Evolutionary conservation across 2,888 invertebrate species (phyloP).

Genomic region (Ypsolopha scabrella): DNA sequence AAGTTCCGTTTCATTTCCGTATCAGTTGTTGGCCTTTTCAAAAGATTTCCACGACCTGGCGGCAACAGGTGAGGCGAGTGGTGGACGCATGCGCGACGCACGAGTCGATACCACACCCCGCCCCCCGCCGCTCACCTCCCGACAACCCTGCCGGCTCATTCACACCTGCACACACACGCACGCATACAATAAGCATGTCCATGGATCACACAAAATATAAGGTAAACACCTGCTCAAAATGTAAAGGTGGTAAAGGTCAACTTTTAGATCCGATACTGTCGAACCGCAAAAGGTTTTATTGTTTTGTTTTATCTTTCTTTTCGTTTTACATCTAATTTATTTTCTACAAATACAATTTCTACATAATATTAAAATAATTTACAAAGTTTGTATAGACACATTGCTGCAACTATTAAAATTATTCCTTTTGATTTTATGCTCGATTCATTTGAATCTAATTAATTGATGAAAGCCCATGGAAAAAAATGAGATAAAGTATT

Average conservation of each 20-base stretch:
- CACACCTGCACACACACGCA: slow-evolving; percentile 47
- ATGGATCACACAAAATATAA: slow-evolving; percentile 13
- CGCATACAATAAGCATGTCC: slow-evolving; percentile 10
- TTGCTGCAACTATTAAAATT: too few species aligned
- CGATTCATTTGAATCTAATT: too few species aligned
- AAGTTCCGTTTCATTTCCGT: slow-evolving; percentile 53
- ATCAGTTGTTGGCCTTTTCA: slow-evolving; percentile 61
- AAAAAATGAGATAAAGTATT: too few species aligned
- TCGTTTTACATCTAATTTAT: too few species aligned
- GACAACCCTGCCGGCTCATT: slow-evolving; percentile 38
- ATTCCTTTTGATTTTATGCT: too few species aligned
- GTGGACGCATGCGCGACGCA: slow-evolving; percentile 56
- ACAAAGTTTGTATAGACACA: too few species aligned
- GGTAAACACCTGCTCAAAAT: slow-evolving; percentile 1
- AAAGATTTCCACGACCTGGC: slow-evolving; percentile 63
- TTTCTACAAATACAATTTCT: too few species aligned
- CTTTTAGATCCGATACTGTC: too few species aligned
- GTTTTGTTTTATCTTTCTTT: too few species aligned
- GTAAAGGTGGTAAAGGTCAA: not conserved
- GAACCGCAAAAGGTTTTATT: too few species aligned
- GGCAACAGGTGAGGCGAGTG: slow-evolving; percentile 62
- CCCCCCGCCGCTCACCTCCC: slow-evolving; percentile 16
- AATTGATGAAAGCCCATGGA: too few species aligned
- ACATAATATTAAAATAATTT: too few species aligned
- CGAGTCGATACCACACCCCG: slow-evolving; percentile 55